Evolutionary conservation across 2,797 vertebrate genomes (phyloP).

Genomic region (Champsocephalus gunnari): DNA sequence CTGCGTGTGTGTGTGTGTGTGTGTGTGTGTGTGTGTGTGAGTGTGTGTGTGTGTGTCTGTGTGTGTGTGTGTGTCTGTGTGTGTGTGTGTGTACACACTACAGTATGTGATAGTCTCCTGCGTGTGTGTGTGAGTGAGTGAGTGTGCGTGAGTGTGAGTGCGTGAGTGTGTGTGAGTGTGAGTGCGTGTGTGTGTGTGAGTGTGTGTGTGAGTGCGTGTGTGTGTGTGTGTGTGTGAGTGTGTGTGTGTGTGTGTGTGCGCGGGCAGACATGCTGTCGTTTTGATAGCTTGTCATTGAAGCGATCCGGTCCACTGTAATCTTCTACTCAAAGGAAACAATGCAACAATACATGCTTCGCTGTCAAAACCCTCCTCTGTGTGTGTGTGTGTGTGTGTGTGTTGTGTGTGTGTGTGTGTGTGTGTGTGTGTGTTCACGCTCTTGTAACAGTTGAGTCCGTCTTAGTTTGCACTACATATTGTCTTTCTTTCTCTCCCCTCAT

Average conservation of each 20-base stretch:
- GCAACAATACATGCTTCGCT: slow-evolving; percentile 71
- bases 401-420: slow-evolving; percentile 41
- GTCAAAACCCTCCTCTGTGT: slow-evolving; percentile 47
- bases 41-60: slow-evolving; percentile 32
- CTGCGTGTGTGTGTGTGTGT: slow-evolving; percentile 24
- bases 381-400: slow-evolving; percentile 32
- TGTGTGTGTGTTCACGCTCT: slow-evolving; percentile 49
- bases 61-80: slow-evolving; percentile 35
- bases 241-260: slow-evolving; percentile 25
- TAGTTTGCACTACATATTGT: slow-evolving; percentile 44
- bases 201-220: slow-evolving; percentile 20
- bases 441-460: slow-evolving; percentile 54
- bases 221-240: slow-evolving; percentile 18
- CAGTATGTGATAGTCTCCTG: neutral
- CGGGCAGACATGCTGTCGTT: slow-evolving; percentile 63
- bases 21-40: slow-evolving; percentile 24
- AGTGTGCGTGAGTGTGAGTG: slow-evolving; percentile 20
- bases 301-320: slow-evolving; percentile 77
- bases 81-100: slow-evolving; percentile 12
- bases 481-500: neutral
- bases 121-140: slow-evolving; percentile 19
- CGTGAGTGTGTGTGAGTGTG: slow-evolving; percentile 20
- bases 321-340: slow-evolving; percentile 82
- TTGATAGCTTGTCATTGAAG: slow-evolving; percentile 77
- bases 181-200: slow-evolving; percentile 35